Percentiles rank a stretch among this genome's conserved stretches.
phyloP scores from a whole-genome alignment of 64 coral and sea anemone genomes.

The Stichodactyla helianthus region DNA sequence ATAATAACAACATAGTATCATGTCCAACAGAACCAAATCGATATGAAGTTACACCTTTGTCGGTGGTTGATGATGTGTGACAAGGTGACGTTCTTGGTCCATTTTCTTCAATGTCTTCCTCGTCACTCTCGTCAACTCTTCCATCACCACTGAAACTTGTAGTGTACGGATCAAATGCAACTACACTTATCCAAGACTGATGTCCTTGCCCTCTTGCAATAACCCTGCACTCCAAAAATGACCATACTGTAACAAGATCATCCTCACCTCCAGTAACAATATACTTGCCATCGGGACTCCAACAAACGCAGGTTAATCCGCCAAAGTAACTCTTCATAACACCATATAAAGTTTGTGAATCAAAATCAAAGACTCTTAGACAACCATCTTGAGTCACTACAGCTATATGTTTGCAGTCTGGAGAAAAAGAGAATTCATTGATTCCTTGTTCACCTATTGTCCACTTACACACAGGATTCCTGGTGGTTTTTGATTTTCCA shows the following conservation, averaged over 20 bases:
- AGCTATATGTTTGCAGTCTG: slow-evolving; percentile 98
- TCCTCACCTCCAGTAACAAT: slow-evolving; percentile 93
- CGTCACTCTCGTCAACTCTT: slow-evolving; percentile 88
- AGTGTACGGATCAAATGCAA: slow-evolving; percentile 94
- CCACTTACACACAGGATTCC: slow-evolving; percentile 99
- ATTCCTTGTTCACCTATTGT: slow-evolving; percentile 80
- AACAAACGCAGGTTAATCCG: slow-evolving; percentile 88
- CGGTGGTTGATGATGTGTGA: slow-evolving; percentile 28
- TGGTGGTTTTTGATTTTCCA: slow-evolving; percentile 85
- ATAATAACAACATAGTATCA: slow-evolving; percentile 88
- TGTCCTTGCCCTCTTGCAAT: slow-evolving; percentile 90
- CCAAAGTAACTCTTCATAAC: slow-evolving; percentile 99
- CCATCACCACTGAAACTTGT: slow-evolving; percentile 84
- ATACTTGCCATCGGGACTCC: slow-evolving; percentile 99
- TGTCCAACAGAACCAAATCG: slow-evolving; percentile 95
- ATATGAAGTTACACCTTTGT: slow-evolving; percentile 78
- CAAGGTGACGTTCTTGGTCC: slow-evolving; percentile 21
- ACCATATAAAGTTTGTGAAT: slow-evolving; percentile 86
- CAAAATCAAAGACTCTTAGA: slow-evolving; percentile 98
- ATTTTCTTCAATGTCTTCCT: slow-evolving; percentile 88
- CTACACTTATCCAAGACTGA: slow-evolving; percentile 93
- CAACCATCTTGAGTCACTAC: slow-evolving; percentile 90
- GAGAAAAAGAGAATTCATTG: slow-evolving; percentile 96
- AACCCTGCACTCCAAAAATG: slow-evolving; percentile 76
- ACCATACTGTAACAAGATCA: slow-evolving; percentile 94